These are phyloP conservation scores for Yasuhikotakia modesta DNA, from an alignment of 2,797 vertebrate genomes.

Conservation along the genomic window DNA sequence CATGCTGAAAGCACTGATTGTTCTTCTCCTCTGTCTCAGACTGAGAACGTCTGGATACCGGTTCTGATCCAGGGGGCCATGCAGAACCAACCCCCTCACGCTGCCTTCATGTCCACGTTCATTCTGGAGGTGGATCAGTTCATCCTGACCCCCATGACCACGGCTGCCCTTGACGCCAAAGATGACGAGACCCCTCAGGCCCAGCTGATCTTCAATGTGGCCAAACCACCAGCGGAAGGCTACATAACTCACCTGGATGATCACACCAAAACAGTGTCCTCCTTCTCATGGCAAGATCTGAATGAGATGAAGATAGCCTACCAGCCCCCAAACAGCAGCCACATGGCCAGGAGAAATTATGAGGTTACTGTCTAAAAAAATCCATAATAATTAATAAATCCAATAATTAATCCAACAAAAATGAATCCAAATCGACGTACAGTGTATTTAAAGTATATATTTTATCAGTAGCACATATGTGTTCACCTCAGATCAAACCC, in stretches of 20 bases:
- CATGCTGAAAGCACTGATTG: conserved; percentile 9
- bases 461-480: no score
- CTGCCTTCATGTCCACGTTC: conserved; percentile 74
- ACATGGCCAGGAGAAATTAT: conserved; percentile 73
- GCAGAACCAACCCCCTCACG: conserved; percentile 73
- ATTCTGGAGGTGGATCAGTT: conserved; percentile 82
- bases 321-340: conserved; percentile 79
- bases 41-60: conserved; percentile 74
- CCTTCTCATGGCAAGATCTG: conserved; percentile 78
- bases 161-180: conserved; percentile 68
- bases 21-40: conserved; percentile 60
- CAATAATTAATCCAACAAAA: no score
- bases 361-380: conserved; percentile 69
- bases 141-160: conserved; percentile 74
- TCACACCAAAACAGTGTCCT: conserved; percentile 66
- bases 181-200: conserved; percentile 72
- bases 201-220: conserved; percentile 70
- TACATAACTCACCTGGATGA: conserved; percentile 76
- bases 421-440: no score
- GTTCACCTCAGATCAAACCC: no score
- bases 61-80: conserved; percentile 72
- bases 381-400: no score
- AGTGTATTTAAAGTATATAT: no score
- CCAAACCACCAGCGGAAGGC: conserved; percentile 60
- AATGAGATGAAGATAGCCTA: conserved; percentile 80